Evolutionary conservation across 2,113 vertebrate genomes (phyloP).

Genomic region (Ictalurus punctatus): DNA sequence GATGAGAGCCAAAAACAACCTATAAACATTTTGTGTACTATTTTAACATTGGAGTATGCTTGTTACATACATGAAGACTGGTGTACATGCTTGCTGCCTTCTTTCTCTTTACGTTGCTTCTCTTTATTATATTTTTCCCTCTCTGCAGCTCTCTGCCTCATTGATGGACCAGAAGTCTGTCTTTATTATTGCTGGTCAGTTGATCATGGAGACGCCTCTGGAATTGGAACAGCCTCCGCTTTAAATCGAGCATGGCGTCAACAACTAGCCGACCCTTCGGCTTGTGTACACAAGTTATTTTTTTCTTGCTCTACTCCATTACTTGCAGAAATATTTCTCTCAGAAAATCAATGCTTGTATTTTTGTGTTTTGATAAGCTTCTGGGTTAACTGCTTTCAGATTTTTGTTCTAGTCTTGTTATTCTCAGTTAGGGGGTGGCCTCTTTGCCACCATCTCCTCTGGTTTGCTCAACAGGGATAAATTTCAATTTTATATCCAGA

Average conservation of each 20-base stretch:
- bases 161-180: not conserved
- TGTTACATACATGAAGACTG: not conserved
- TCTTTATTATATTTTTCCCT: not conserved
- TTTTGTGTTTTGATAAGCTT: not conserved
- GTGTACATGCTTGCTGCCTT: not conserved
- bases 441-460: no score
- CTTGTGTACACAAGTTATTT: not conserved
- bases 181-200: not conserved
- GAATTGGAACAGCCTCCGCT: not conserved
- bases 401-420: not conserved
- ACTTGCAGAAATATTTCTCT: not conserved
- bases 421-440: not conserved
- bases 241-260: not conserved
- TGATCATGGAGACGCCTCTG: not conserved
- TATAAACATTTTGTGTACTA: not conserved
- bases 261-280: not conserved
- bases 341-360: not conserved
- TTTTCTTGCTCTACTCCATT: not conserved
- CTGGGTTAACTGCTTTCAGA: not conserved
- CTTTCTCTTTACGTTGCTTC: not conserved
- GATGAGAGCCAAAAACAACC: not conserved
- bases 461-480: no score
- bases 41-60: not conserved
- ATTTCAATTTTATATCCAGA: no score
- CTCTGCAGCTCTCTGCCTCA: not conserved